Conservation (phyloP, 2,113 vertebrate genomes). For the Centropus unirufus region DNA sequence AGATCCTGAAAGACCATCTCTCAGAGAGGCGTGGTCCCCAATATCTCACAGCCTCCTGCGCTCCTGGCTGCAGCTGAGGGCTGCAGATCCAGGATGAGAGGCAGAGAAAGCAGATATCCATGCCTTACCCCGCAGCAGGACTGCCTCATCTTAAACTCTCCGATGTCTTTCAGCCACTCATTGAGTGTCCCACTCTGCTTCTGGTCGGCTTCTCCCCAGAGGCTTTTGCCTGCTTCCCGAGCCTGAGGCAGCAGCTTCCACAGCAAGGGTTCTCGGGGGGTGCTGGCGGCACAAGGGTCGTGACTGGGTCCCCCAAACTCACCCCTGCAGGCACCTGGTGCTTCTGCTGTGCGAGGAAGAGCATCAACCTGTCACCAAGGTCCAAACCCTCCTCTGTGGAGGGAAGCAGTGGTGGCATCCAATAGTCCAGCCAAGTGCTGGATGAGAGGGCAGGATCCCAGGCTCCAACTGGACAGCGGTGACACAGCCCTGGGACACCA, state of each 20-base stretch:
- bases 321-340: rapidly evolving
- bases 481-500: not conserved
- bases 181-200: not conserved
- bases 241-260: not conserved
- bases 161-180: not conserved
- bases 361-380: rapidly evolving
- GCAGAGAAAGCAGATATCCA: not conserved
- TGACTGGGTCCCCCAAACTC: not conserved
- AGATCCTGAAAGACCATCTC: not conserved
- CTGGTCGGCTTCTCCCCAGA: not conserved
- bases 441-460: not conserved
- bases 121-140: constrained; percentile 80
- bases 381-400: rapidly evolving
- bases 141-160: constrained; percentile 56
- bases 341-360: not conserved
- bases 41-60: not conserved
- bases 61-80: not conserved
- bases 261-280: rapidly evolving
- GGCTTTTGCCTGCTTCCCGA: not conserved
- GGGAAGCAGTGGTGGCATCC: too few relatives aligned
- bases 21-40: rapidly evolving
- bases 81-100: not conserved
- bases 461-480: rapidly evolving
- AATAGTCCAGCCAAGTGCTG: rapidly evolving
- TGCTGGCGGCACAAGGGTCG: not conserved